phyloP scores from a whole-genome alignment of 2,113 vertebrate species.

The Hydropotes inermis region DNA sequence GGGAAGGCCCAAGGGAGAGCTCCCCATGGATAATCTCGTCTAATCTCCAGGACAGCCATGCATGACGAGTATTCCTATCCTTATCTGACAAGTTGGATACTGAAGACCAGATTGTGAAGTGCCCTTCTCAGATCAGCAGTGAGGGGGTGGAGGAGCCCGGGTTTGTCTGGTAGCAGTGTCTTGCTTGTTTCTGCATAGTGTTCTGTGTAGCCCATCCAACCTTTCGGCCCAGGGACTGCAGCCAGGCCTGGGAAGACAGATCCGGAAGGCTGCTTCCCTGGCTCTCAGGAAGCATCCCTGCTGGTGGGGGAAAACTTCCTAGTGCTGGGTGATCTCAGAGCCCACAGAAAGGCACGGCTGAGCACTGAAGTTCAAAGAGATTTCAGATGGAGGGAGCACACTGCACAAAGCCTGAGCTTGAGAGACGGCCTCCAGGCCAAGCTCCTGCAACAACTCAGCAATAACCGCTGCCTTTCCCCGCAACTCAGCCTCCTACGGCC shows the following conservation, averaged over 20 bases:
- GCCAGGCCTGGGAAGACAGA: neutral
- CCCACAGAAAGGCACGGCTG: neutral
- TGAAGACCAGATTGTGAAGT: neutral
- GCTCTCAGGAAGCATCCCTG: neutral
- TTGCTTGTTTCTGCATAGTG: neutral
- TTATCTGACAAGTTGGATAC: neutral
- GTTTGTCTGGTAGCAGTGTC: neutral
- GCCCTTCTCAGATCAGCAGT: neutral
- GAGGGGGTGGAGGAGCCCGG: neutral
- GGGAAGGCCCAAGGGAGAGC: neutral
- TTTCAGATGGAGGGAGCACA: neutral
- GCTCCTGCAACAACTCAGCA: neutral
- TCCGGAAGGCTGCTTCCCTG: neutral
- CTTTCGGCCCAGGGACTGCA: neutral
- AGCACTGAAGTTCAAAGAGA: neutral
- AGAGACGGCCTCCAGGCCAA: neutral
- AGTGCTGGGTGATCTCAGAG: neutral
- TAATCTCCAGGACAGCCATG: neutral
- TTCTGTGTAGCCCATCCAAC: neutral
- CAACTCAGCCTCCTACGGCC: neutral
- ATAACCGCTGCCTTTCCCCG: accelerated
- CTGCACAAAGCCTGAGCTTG: neutral
- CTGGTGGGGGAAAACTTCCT: neutral
- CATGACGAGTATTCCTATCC: neutral
- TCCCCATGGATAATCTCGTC: neutral